phyloP scores from a whole-genome alignment of 2,113 vertebrate genomes.

The Micronycteris hirsuta region DNA sequence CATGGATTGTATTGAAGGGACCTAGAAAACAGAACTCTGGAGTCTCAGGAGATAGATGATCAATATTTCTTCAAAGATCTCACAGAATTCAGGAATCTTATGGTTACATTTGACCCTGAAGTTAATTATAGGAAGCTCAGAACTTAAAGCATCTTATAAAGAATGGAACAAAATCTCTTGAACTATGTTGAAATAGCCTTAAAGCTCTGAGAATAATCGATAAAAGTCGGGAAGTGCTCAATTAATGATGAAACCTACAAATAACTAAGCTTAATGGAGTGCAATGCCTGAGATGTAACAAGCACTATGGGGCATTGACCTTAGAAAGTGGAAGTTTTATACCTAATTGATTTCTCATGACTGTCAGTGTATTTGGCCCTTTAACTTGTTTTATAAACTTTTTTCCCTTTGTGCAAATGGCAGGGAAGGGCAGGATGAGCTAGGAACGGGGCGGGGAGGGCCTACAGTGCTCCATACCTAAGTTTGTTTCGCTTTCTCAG shows the following conservation, averaged over 20 bases:
- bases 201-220: constrained; percentile 58
- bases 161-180: constrained; percentile 34
- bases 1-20: neutral
- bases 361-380: neutral
- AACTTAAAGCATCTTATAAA: constrained; percentile 55
- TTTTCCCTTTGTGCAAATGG: neutral
- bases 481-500: neutral
- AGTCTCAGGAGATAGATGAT: constrained; percentile 19
- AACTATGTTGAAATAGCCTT: constrained; percentile 50
- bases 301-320: constrained; percentile 7
- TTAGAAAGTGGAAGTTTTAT: constrained; percentile 43
- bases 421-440: neutral
- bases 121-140: constrained; percentile 40
- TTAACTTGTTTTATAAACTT: neutral
- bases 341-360: constrained; percentile 57
- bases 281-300: neutral
- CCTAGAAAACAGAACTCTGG: constrained; percentile 11
- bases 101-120: constrained; percentile 16
- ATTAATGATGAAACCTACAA: constrained; percentile 66
- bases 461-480: neutral
- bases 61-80: constrained; percentile 34
- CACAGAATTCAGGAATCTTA: constrained; percentile 45
- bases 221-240: constrained; percentile 61
- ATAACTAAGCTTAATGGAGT: constrained; percentile 64
- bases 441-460: neutral